Conservation (phyloP, 1,140 invertebrate genomes). For the Mylabris phalerata region DNA sequence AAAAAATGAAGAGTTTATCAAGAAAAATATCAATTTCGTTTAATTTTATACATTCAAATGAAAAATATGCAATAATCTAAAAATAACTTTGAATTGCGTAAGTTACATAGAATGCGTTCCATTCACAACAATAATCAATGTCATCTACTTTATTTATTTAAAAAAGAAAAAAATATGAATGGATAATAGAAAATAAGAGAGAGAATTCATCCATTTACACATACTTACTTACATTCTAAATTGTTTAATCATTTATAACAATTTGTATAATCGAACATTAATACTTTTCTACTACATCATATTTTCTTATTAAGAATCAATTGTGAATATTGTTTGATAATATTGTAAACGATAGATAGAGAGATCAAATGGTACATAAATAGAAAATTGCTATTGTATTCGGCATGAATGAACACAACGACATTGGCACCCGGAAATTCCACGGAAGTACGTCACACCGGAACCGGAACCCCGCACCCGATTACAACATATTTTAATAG, state of each 20-base stretch:
- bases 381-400: conserved; percentile 10
- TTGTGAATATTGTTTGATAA: no score
- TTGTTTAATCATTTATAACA: no score
- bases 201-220: no score
- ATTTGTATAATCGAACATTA: not conserved
- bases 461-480: conserved; percentile 23
- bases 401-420: conserved; percentile 15
- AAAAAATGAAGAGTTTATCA: no score
- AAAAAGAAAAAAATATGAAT: conserved; percentile 2
- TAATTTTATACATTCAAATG: not conserved
- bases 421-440: conserved; percentile 19
- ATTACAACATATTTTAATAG: conserved; percentile 6
- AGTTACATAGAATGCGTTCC: conserved; percentile 10
- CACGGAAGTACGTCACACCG: conserved; percentile 23
- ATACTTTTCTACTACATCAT: not conserved
- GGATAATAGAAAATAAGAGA: conserved; percentile 2
- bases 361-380: conserved; percentile 5
- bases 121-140: conserved; percentile 20
- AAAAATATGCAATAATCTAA: conserved; percentile 8
- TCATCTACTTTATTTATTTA: conserved; percentile 13
- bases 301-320: no score
- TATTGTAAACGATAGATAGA: no score
- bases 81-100: conserved; percentile 15
- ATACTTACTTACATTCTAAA: no score
- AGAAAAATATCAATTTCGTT: no score